These are phyloP conservation scores for Trichosurus vulpecula DNA, from an alignment of 2,797 vertebrate species.

Conservation along the genomic window DNA sequence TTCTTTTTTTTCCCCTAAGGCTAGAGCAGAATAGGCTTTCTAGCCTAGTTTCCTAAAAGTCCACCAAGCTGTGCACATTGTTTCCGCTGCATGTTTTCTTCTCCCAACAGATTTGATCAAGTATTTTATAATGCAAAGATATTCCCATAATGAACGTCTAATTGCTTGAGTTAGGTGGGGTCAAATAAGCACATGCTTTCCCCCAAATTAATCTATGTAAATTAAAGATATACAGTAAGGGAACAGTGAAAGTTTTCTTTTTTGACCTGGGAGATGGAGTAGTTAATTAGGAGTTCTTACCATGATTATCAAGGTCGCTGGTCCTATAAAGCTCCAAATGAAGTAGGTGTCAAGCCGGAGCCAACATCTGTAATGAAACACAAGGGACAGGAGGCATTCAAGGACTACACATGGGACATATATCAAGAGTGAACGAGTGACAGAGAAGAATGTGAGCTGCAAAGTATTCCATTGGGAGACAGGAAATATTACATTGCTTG, in stretches of 20 bases:
- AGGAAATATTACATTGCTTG: constrained; percentile 87
- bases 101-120: constrained; percentile 56
- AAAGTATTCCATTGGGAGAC: constrained; percentile 83
- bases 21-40: not conserved
- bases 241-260: constrained; percentile 86
- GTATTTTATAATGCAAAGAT: constrained; percentile 72
- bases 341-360: constrained; percentile 99
- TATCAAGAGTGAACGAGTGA: constrained; percentile 86
- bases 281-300: constrained; percentile 94
- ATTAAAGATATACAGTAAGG: constrained; percentile 77
- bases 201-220: constrained; percentile 82
- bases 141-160: constrained; percentile 74
- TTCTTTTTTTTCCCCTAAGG: not conserved
- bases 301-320: constrained; percentile 99
- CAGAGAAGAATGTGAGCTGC: constrained; percentile 88
- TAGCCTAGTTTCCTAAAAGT: fast-evolving
- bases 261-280: constrained; percentile 87
- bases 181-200: constrained; percentile 78
- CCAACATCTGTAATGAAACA: constrained; percentile 95
- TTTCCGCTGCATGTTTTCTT: constrained; percentile 45
- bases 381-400: constrained; percentile 84
- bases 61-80: not conserved
- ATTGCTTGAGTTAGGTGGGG: constrained; percentile 79
- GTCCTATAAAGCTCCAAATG: constrained; percentile 99
- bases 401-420: constrained; percentile 83